Conservation (phyloP, 2,113 vertebrate genomes). For the Microtus ochrogaster region DNA sequence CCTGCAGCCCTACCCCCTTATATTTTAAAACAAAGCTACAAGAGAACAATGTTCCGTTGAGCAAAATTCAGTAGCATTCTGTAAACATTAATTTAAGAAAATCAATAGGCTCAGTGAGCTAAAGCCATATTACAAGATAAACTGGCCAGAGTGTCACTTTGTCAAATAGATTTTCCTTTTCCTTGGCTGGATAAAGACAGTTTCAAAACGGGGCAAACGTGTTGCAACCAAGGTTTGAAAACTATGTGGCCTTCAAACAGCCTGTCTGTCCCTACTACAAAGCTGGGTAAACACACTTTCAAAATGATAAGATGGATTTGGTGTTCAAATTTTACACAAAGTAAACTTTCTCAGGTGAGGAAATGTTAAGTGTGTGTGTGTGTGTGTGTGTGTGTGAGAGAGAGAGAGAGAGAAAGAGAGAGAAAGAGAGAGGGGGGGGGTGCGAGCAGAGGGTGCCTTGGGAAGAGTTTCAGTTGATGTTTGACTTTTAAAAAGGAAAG, state of each 20-base stretch:
- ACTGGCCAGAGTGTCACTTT: slow-evolving; percentile 91
- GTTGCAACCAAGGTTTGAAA: slow-evolving; percentile 94
- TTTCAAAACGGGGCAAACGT: slow-evolving; percentile 91
- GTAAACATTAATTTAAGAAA: slow-evolving; percentile 94
- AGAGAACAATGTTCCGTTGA: slow-evolving; percentile 91
- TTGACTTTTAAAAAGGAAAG: slow-evolving; percentile 65
- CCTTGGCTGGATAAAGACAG: slow-evolving; percentile 92
- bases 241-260: slow-evolving; percentile 92
- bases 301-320: slow-evolving; percentile 90
- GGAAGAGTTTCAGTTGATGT: slow-evolving; percentile 50
- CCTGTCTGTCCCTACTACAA: slow-evolving; percentile 88
- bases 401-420: background rate
- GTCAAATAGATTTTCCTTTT: slow-evolving; percentile 94
- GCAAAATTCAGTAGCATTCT: slow-evolving; percentile 91
- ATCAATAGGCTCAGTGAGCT: slow-evolving; percentile 92
- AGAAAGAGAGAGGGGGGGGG: background rate
- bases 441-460: background rate
- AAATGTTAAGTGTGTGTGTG: slow-evolving; percentile 9
- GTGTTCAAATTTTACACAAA: slow-evolving; percentile 84
- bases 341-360: slow-evolving; percentile 78
- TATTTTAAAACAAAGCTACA: slow-evolving; percentile 87
- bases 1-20: background rate
- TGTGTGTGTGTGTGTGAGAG: background rate
- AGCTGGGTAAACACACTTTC: slow-evolving; percentile 92
- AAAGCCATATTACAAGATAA: slow-evolving; percentile 94